Evolutionary conservation across 1,140 invertebrate species (phyloP).

Genomic region (Sogatella furcifera): DNA sequence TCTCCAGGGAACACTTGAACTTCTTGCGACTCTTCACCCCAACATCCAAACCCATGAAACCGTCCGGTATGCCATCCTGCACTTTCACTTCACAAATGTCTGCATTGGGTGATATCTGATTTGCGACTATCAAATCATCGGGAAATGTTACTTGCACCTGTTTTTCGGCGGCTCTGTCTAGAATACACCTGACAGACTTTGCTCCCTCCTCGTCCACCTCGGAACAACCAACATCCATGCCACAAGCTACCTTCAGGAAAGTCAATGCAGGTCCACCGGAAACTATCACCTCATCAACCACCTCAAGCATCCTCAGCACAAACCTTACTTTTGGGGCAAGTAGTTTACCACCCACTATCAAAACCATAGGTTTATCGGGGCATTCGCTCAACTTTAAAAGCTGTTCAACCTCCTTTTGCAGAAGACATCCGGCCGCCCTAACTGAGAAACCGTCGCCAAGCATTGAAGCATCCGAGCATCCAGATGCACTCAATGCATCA

Average conservation of each 20-base stretch:
- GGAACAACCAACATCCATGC: neutral
- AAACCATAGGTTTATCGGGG: neutral
- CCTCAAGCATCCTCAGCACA: neutral
- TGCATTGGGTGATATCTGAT: neutral
- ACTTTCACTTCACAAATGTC: neutral
- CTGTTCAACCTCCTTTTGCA: neutral
- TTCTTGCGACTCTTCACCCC: neutral
- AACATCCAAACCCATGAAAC: neutral
- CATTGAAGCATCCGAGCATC: neutral
- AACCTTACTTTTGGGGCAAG: neutral
- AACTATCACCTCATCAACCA: neutral
- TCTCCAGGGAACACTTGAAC: neutral
- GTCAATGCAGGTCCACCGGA: neutral
- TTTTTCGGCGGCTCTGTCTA: neutral
- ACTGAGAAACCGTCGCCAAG: neutral
- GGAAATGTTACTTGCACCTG: neutral
- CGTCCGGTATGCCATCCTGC: neutral
- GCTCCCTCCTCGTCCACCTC: neutral
- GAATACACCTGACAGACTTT: neutral
- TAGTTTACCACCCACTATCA: neutral
- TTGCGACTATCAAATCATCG: neutral
- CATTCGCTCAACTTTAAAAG: neutral
- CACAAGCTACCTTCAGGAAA: neutral
- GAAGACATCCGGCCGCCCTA: neutral
- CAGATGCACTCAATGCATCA: slow-evolving; percentile 91